Evolutionary conservation across 30 jellyfish, hydroid and myxozoan species (phyloP).

Genomic region (Pelagia noctiluca): DNA sequence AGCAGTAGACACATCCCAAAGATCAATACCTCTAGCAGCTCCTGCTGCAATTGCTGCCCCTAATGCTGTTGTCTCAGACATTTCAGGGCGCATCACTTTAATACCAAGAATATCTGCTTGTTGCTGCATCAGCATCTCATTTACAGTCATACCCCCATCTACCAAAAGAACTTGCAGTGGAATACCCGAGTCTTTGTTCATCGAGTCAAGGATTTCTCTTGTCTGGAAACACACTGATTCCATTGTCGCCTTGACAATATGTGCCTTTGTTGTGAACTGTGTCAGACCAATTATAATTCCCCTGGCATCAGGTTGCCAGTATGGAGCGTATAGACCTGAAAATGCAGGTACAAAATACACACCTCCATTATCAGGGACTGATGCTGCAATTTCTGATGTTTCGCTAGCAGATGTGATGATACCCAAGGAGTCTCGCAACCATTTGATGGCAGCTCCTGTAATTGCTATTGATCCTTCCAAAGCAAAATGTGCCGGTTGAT

Average conservation of each 20-base stretch:
- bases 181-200: slow-evolving; percentile 91
- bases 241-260: slow-evolving; percentile 86
- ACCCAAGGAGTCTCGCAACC: slow-evolving; percentile 93
- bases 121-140: slow-evolving; percentile 81
- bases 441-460: slow-evolving; percentile 93
- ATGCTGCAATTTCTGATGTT: slow-evolving; percentile 80
- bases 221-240: slow-evolving; percentile 97
- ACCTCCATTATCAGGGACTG: slow-evolving; percentile 89
- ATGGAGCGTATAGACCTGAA: slow-evolving; percentile 95
- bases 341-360: slow-evolving; percentile 97
- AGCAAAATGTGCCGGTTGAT: slow-evolving; percentile 74
- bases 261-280: slow-evolving; percentile 87
- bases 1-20: slow-evolving; percentile 52
- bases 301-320: slow-evolving; percentile 92
- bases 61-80: slow-evolving; percentile 94
- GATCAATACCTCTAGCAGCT: slow-evolving; percentile 75
- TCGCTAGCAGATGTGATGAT: slow-evolving; percentile 77
- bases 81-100: slow-evolving; percentile 80
- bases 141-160: slow-evolving; percentile 95
- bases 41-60: slow-evolving; percentile 99
- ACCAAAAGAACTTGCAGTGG: slow-evolving; percentile 81
- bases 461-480: slow-evolving; percentile 96
- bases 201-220: slow-evolving; percentile 88
- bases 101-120: slow-evolving; percentile 85
- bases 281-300: slow-evolving; percentile 91